These are phyloP conservation scores for Clarias platycephalus DNA, from an alignment of 2,797 vertebrate genomes.

Conservation along the genomic window DNA sequence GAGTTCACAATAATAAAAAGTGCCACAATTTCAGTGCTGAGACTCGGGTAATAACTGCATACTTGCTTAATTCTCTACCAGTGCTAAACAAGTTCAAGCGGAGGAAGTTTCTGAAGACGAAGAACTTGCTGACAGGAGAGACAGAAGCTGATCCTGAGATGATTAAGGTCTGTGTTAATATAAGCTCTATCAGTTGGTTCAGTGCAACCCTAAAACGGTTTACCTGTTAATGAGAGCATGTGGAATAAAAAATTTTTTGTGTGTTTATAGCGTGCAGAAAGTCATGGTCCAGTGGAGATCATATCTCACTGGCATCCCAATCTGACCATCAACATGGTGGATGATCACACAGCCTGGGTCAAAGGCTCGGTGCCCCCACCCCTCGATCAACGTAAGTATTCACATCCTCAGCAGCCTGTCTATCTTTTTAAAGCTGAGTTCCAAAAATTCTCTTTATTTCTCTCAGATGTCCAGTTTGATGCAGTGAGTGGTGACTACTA, in stretches of 20 bases:
- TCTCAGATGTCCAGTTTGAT: constrained; percentile 91
- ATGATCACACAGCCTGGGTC: constrained; percentile 97
- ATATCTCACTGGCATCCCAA: constrained; percentile 98
- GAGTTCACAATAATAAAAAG: neutral
- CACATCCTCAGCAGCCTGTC: neutral
- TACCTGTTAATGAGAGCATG: neutral
- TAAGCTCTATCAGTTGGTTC: neutral
- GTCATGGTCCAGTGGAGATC: constrained; percentile 91
- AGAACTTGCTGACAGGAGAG: constrained; percentile 92
- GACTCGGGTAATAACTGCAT: neutral
- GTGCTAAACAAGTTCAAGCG: constrained; percentile 97
- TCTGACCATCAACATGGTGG: constrained; percentile 95
- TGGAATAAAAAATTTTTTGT: neutral
- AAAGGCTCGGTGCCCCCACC: constrained; percentile 93
- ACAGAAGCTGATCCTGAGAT: constrained; percentile 90
- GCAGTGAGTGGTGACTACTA: constrained; percentile 93
- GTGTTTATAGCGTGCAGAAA: constrained; percentile 75
- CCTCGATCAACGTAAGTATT: constrained; percentile 87
- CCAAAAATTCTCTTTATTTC: neutral
- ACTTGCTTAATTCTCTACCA: constrained; percentile 57
- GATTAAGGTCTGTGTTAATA: constrained; percentile 75
- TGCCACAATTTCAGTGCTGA: neutral
- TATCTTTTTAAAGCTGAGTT: neutral
- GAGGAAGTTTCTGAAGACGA: constrained; percentile 91
- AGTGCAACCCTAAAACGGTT: neutral